A percentile compares a stretch with the other conserved stretches of the same genome.
These are phyloP conservation scores for Nannobrachium achirus DNA, from an alignment of 2,113 vertebrate species.

Conservation along the genomic window DNA sequence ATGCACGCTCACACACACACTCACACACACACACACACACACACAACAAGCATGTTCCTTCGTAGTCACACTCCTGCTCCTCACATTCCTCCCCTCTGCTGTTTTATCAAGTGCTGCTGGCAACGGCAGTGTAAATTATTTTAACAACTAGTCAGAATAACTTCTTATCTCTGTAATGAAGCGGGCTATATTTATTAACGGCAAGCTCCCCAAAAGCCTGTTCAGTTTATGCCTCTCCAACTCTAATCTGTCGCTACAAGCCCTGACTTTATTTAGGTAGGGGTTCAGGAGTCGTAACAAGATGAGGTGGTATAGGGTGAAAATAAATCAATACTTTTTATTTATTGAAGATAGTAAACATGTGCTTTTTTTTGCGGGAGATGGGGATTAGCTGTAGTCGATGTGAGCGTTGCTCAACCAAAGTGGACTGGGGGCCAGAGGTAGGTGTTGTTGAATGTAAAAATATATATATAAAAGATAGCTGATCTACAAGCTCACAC, in stretches of 20 bases:
- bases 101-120: constrained; percentile 74
- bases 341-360: background rate
- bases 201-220: constrained; percentile 52
- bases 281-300: constrained; percentile 13
- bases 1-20: constrained; percentile 17
- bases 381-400: background rate
- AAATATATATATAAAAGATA: no score
- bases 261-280: constrained; percentile 38
- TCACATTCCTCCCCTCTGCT: constrained; percentile 42
- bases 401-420: background rate
- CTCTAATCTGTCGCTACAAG: constrained; percentile 58
- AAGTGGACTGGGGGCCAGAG: no score
- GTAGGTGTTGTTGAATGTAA: no score
- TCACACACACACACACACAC: constrained; percentile 41
- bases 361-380: background rate
- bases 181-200: constrained; percentile 64
- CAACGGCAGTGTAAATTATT: constrained; percentile 75
- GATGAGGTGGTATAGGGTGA: constrained; percentile 28
- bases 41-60: constrained; percentile 16
- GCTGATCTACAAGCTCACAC: no score
- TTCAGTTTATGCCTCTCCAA: constrained; percentile 49
- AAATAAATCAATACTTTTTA: constrained; percentile 10
- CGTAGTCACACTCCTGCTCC: constrained; percentile 29
- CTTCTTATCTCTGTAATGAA: constrained; percentile 68
- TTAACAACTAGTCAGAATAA: constrained; percentile 79